phyloP scores from a whole-genome alignment of 2,113 vertebrate species.

The Ophiodon elongatus region DNA sequence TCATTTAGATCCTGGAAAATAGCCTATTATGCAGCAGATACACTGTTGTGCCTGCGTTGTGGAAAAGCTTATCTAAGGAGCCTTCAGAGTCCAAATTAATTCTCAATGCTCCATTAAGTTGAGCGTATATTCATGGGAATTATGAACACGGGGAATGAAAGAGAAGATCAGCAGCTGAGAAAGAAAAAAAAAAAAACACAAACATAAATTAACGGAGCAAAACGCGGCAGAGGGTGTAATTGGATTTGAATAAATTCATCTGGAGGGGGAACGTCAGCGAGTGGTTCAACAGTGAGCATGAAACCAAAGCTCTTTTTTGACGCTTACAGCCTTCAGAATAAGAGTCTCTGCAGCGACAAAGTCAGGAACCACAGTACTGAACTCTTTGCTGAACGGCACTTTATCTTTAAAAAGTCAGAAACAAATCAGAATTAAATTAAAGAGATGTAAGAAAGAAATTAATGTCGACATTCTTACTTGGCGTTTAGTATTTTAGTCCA shows the following conservation, averaged over 20 bases:
- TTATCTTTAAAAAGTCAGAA: background rate
- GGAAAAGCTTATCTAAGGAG: constrained; percentile 64
- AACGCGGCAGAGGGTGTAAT: constrained; percentile 57
- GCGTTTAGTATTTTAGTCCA: background rate
- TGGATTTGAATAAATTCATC: constrained; percentile 58
- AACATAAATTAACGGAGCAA: constrained; percentile 55
- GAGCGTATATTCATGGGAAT: constrained; percentile 58
- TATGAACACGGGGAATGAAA: constrained; percentile 50
- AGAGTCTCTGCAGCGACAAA: background rate
- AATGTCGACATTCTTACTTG: background rate
- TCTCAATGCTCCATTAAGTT: constrained; percentile 59
- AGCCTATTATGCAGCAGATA: constrained; percentile 56
- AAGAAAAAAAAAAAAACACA: constrained; percentile 32
- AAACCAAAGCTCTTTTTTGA: background rate
- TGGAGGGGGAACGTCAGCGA: constrained; percentile 30
- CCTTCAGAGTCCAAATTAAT: constrained; percentile 60
- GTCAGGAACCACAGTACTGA: background rate
- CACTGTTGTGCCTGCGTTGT: constrained; percentile 39
- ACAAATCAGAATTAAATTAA: background rate
- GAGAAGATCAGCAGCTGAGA: constrained; percentile 38
- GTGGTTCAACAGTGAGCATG: constrained; percentile 23
- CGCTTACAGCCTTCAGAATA: constrained; percentile 15
- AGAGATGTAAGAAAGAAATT: background rate
- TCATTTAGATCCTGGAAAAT: constrained; percentile 60
- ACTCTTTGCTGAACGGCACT: background rate